Conservation (phyloP, 2,888 invertebrate genomes). For the Synergus laeviventris region DNA sequence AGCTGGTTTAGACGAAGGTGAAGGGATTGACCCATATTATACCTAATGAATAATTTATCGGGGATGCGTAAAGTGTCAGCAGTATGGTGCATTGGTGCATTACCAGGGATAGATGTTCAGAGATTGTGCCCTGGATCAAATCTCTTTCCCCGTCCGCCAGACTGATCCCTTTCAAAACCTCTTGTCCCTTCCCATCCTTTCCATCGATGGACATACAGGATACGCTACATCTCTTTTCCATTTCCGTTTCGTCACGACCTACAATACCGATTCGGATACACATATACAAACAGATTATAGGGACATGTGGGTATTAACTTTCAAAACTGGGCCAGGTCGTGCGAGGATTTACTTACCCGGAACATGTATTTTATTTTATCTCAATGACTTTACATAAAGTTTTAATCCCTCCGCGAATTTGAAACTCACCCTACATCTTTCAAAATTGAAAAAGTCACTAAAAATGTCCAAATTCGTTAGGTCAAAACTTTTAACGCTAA, state of each 20-base stretch:
- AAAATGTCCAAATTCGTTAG: no score
- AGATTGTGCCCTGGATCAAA: conserved; percentile 58
- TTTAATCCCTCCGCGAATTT: no score
- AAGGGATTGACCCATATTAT: not conserved
- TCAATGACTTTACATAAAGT: not conserved
- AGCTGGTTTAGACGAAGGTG: not conserved
- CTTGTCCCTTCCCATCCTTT: conserved; percentile 21
- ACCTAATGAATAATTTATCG: conserved; percentile 6
- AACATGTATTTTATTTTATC: not conserved
- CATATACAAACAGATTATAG: not conserved
- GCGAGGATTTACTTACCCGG: not conserved
- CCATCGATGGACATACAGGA: conserved; percentile 30
- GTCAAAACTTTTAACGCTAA: no score
- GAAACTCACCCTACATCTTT: no score
- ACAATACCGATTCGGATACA: conserved; percentile 18
- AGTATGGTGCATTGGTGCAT: conserved; percentile 66
- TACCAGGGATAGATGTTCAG: conserved; percentile 59
- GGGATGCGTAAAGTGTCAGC: conserved; percentile 18
- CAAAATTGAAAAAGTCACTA: no score
- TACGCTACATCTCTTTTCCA: conserved; percentile 40
- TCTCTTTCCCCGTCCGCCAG: conserved; percentile 36
- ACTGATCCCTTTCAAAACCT: conserved; percentile 24
- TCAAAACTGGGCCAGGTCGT: conserved; percentile 8
- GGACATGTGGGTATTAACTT: conserved; percentile 11
- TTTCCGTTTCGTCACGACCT: conserved; percentile 42